Base-by-base conservation (phyloP, 2,113 vertebrate species). In the Oncorhynchus nerka region DNA sequence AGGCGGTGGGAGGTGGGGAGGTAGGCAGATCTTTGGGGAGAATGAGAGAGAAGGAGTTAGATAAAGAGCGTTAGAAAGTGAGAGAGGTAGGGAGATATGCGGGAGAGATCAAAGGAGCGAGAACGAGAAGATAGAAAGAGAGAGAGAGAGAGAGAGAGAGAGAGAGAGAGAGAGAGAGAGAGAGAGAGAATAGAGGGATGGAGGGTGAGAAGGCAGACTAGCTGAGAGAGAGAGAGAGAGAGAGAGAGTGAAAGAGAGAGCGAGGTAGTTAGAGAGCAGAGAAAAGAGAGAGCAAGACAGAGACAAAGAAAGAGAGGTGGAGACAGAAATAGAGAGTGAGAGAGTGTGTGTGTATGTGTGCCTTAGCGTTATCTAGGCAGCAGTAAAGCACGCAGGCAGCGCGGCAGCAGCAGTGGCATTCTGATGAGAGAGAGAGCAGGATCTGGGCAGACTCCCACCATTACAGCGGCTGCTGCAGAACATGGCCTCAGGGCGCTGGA, bases 361-460 rank as follows among this genome's bases (percentile, higher is more conserved):
- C 22, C n/a, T 8, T 26, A 66, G 26, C 19, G 8, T 64, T 39
- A 59, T 34, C 59, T 51, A n/a, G 20, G 68, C 7, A 20, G 26
- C 19, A 16, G 20, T 24, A 51, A 68, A 51, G 39, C 64, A 22
- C 19, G 9, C 70, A 48, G 70, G 48, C 19, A 26, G 24, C 6
- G 15, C 1, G 26, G 30, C n/a, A 22, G n/a, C 61, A 66, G 68
- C 79, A 78, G 82, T 83, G 77, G 81, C 62, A 79, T 79, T 77
- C 81, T 81, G 85, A 89, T 84, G 83, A 88, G 51, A 55, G 49
- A 51, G 51, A 55, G 83, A 80, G 75, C 76, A 84, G 81, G 85
- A 90, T 87, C 83, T 85, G 75, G 82, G 86, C 78, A 74, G 79
- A 84, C 84, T 79, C 84, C 77, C 90, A 86, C 87, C 83, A 88